phyloP scores from a whole-genome alignment of 2,113 vertebrate species.

The Charadrius vociferus region DNA sequence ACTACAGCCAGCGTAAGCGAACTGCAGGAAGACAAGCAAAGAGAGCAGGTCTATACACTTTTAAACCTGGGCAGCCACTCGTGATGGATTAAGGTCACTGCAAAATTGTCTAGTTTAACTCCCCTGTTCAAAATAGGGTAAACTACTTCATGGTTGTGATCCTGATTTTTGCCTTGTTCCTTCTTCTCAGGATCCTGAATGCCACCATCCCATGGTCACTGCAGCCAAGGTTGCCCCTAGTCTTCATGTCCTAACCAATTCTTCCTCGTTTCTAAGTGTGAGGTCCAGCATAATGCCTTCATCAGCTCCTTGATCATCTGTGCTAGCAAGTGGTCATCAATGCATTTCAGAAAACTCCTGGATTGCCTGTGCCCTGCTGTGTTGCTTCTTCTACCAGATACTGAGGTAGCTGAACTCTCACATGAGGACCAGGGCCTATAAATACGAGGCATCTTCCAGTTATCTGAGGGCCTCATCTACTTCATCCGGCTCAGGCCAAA shows the following conservation, averaged over 20 bases:
- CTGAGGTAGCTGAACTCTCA: not conserved
- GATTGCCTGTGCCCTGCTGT: not conserved
- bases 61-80: not conserved
- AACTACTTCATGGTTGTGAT: not conserved
- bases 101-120: not conserved
- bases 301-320: not conserved
- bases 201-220: not conserved
- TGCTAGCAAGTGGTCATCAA: not conserved
- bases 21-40: not conserved
- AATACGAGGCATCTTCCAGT: not conserved
- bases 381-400: not conserved
- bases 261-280: not conserved
- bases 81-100: not conserved
- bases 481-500: not conserved
- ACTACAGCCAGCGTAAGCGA: not conserved
- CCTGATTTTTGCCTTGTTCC: not conserved
- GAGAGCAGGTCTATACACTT: not conserved
- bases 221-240: not conserved
- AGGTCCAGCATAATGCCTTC: not conserved
- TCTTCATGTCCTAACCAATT: not conserved
- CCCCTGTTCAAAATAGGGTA: not conserved
- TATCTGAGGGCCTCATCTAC: not conserved
- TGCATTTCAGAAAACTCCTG: not conserved
- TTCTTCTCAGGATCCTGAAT: not conserved
- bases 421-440: not conserved